Base-by-base conservation (phyloP, 2,113 vertebrate species). In the Vulpes vulpes region DNA sequence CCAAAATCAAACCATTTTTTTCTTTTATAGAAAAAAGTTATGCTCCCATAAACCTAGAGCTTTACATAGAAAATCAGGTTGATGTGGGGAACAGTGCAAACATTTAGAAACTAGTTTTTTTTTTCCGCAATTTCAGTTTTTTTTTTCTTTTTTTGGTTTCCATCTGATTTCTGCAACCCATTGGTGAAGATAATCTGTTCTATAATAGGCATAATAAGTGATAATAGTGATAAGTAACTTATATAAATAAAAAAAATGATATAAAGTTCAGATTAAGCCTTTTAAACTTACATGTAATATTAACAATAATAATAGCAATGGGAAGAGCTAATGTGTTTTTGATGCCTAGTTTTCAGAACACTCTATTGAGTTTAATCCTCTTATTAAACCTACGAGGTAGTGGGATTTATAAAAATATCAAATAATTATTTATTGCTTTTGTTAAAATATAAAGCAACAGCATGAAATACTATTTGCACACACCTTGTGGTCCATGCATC, bases 191-290 rank as follows among this genome's bases (percentile, higher is more conserved):
- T 27, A 86, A 83, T 76, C 2, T 64, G 14, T 55, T 88, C 15
- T 59, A 94, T 64, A 59, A 53, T 3, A 74, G 14, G 3, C 11
- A 69, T 76, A 95, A 76, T 89, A 90, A 82, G 62, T 43, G 43
- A 74, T n/a, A 62, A 5, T 32, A 65, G 20, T 14, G 43, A 67
- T 30, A 82, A 73, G 1, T 38, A 55, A 96, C 43, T 69, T 14
- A 8, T 80, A n/a, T 57, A 78, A 95, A 60, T 59, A 89, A 92
- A 87, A 95, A 95, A 25, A 92, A n/a, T 51, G 32, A 88, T 84
- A 38, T 1, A 19, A 80, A 8, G 3, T 43, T 93, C 85, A 76
- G 11, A 20, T 43, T 82, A 79, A 90, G 2, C 4, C 20, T 93
- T 20, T 59, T 81, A 69, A 65, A 69, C 16, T 94, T 62, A 91